These are phyloP conservation scores for Ophiodon elongatus DNA, from an alignment of 2,113 vertebrate genomes.

Conservation along the genomic window DNA sequence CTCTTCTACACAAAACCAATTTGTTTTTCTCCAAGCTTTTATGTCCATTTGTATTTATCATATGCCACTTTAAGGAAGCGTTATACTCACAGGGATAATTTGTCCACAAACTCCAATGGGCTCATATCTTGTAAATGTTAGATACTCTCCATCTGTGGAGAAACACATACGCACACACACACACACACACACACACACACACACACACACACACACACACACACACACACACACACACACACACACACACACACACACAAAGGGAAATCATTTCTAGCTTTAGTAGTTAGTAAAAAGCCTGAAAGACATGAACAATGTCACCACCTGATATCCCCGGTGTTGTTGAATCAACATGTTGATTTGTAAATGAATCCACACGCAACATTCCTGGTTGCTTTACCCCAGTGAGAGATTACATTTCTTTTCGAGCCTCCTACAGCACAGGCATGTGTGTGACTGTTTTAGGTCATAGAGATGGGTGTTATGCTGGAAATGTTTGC, in stretches of 20 bases:
- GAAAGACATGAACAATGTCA: slow-evolving; percentile 58
- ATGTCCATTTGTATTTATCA: slow-evolving; percentile 55
- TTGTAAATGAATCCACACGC: slow-evolving; percentile 72
- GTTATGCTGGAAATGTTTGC: slow-evolving; percentile 77
- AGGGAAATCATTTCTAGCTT: slow-evolving; percentile 29
- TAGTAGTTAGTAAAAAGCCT: slow-evolving; percentile 37
- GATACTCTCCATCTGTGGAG: slow-evolving; percentile 96
- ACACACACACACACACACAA: slow-evolving; percentile 62
- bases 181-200: slow-evolving; percentile 63
- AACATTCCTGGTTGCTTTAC: slow-evolving; percentile 69
- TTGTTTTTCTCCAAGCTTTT: slow-evolving; percentile 18
- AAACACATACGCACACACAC: slow-evolving; percentile 45
- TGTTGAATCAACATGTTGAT: slow-evolving; percentile 74
- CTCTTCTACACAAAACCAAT: slow-evolving; percentile 48
- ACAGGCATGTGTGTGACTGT: slow-evolving; percentile 69
- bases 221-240: slow-evolving; percentile 62
- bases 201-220: slow-evolving; percentile 20
- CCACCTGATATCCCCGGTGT: slow-evolving; percentile 52
- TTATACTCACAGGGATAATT: slow-evolving; percentile 97
- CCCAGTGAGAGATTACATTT: slow-evolving; percentile 73
- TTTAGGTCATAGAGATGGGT: slow-evolving; percentile 79
- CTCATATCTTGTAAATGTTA: slow-evolving; percentile 97
- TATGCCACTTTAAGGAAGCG: slow-evolving; percentile 70
- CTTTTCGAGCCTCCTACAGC: slow-evolving; percentile 50
- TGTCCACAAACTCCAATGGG: slow-evolving; percentile 99